Base-by-base conservation (phyloP, 2,888 invertebrate species). In the Aphidius colemani region DNA sequence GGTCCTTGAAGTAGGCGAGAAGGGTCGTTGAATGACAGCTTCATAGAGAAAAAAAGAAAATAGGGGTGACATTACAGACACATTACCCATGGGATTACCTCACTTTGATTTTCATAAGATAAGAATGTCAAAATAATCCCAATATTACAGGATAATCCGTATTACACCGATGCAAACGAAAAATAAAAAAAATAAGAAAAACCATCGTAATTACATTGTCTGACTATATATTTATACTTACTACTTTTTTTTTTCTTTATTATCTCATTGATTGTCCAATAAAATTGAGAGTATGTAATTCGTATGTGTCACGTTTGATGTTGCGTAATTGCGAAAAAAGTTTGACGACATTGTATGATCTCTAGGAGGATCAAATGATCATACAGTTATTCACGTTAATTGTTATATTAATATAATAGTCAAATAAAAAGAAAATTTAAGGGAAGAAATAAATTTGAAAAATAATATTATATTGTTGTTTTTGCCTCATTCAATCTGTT, bases 121-220 rank as follows among this genome's bases (percentile, higher is more conserved):
- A 81, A 81, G 80, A 80, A 81, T 80, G 79, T 81, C 78, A 79
- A 79, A 81, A 81, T 80, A 80, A 79, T 79, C 78, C 73, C 74
- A 71, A 71, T 75, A 72, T 73, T 72, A 65, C 69, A 49, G 59
- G 43, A 44, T 48, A 45, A 46, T 43, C 63, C 13, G 13, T 18
- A 18, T 18, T 18, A 18, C 13, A 1, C 13, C 1, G 13, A 18
- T 18, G 13, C 13, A 18, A 18, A 18, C 13, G 13, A 18, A 18
- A 18, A 18, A 18, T 18, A 18, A 18, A 18, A 18, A 18, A 18
- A 18, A 18, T 18, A 18, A 18, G 13, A 18, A 18, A 13, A 18
- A 18, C 13, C 13, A 18, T 18, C 13, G 13, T 18, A 18, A 18
- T 18, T 18, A 18, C 13, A 18, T 18, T 18, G 13, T 18, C 13